Evolutionary conservation across 23 tunicate species (phyloP).

Genomic region (Diplosoma virens): DNA sequence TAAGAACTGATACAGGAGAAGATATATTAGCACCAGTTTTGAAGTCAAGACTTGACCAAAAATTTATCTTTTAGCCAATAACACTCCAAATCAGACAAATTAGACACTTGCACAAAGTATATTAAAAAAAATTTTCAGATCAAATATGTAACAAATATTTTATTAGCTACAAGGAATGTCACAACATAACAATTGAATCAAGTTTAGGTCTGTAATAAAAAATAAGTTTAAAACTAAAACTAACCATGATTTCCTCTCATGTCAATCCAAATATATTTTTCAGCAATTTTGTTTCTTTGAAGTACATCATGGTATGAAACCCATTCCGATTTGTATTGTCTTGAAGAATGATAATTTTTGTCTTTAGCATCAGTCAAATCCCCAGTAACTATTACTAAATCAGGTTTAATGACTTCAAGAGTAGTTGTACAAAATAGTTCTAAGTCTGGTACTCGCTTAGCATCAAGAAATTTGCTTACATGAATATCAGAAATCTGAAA

Average conservation of each 20-base stretch:
- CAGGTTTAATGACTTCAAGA: slow-evolving; percentile 62
- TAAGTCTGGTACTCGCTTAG: slow-evolving; percentile 63
- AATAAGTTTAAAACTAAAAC: too few relatives aligned
- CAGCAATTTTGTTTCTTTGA: slow-evolving; percentile 42
- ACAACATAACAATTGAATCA: too few relatives aligned
- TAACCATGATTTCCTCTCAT: slow-evolving; percentile 95
- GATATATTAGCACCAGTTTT: too few relatives aligned
- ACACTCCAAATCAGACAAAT: too few relatives aligned
- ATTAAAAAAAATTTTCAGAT: too few relatives aligned
- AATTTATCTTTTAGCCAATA: too few relatives aligned
- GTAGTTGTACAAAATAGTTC: slow-evolving; percentile 59
- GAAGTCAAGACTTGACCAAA: too few relatives aligned
- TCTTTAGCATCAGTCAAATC: slow-evolving; percentile 95
- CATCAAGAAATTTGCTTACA: slow-evolving; percentile 55
- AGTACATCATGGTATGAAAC: slow-evolving; percentile 63
- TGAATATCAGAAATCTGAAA: slow-evolving; percentile 96
- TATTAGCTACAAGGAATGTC: too few relatives aligned
- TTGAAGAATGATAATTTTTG: slow-evolving; percentile 49
- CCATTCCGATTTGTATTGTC: slow-evolving; percentile 80
- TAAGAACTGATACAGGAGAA: too few relatives aligned
- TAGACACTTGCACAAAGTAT: too few relatives aligned
- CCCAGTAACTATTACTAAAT: slow-evolving; percentile 93
- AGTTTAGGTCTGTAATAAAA: too few relatives aligned
- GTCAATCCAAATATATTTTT: slow-evolving; percentile 78
- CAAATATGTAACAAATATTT: too few relatives aligned